phyloP scores from a whole-genome alignment of 2,888 invertebrate genomes.

The Ectobius pallidus region DNA sequence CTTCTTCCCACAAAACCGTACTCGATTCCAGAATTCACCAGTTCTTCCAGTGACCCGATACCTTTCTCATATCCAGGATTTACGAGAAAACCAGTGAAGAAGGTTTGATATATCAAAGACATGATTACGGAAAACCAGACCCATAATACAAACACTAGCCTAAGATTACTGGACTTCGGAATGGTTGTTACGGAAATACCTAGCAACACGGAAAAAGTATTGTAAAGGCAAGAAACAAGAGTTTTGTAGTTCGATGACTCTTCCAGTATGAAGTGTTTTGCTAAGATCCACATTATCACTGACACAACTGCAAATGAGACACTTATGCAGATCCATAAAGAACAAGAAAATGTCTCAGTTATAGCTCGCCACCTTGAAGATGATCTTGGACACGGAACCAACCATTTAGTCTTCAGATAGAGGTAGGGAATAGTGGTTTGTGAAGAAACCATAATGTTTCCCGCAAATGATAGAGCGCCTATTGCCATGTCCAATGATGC shows the following conservation, averaged over 20 bases:
- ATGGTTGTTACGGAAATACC: neutral
- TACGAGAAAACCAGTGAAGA: neutral
- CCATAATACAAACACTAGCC: neutral
- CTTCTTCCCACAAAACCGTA: neutral
- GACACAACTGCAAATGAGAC: too few relatives aligned
- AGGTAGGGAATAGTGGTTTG: neutral
- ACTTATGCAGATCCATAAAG: neutral
- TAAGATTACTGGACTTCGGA: neutral
- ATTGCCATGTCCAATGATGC: neutral
- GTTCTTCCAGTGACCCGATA: neutral
- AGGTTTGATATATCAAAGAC: neutral
- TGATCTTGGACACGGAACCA: neutral
- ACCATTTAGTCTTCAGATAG: neutral
- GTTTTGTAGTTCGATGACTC: slow-evolving; percentile 1
- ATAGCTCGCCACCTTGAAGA: neutral
- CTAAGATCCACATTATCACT: neutral
- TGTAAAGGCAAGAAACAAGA: neutral
- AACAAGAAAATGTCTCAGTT: neutral
- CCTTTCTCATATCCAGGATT: neutral
- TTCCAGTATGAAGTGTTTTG: neutral
- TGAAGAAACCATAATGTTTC: neutral
- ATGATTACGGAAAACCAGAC: neutral
- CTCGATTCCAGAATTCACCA: neutral
- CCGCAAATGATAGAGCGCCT: neutral
- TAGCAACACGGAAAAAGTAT: neutral